Conservation (phyloP, 1,140 invertebrate genomes). For the Ditylenchus dipsaci region DNA sequence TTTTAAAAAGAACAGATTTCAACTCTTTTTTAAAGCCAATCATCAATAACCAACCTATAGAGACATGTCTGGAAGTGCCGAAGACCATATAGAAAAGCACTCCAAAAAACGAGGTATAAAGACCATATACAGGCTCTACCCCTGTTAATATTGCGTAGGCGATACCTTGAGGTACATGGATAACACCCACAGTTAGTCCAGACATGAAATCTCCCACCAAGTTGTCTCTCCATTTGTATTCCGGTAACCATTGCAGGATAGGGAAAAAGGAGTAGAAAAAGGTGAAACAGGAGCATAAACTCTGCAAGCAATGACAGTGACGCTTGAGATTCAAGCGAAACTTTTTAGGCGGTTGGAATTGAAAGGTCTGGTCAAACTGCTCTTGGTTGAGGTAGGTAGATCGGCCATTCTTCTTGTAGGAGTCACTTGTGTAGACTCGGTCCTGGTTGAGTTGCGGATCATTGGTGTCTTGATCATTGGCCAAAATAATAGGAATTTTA, state of each 20-base stretch:
- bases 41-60: conserved; percentile 44
- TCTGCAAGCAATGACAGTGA: neutral
- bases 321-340: neutral
- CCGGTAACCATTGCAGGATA: conserved; percentile 36
- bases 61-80: conserved; percentile 60
- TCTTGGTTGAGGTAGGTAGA: conserved; percentile 8
- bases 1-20: too few species aligned
- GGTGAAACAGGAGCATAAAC: conserved; percentile 5
- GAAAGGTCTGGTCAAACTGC: conserved; percentile 31
- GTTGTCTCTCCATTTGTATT: conserved; percentile 46
- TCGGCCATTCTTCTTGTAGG: too few species aligned
- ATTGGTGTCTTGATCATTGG: too few species aligned
- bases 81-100: conserved; percentile 62
- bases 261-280: conserved; percentile 34
- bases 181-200: conserved; percentile 58
- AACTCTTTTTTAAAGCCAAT: too few species aligned
- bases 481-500: too few species aligned
- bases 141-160: conserved; percentile 62
- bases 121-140: conserved; percentile 61
- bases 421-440: too few species aligned
- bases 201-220: conserved; percentile 52
- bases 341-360: conserved; percentile 18
- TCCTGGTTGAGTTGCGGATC: too few species aligned
- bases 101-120: conserved; percentile 63
- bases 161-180: conserved; percentile 57